Evolutionary conservation across 2,113 vertebrate genomes (phyloP), one percentile per base, ranked within the genome.

Genomic region (Panthera tigris): DNA sequence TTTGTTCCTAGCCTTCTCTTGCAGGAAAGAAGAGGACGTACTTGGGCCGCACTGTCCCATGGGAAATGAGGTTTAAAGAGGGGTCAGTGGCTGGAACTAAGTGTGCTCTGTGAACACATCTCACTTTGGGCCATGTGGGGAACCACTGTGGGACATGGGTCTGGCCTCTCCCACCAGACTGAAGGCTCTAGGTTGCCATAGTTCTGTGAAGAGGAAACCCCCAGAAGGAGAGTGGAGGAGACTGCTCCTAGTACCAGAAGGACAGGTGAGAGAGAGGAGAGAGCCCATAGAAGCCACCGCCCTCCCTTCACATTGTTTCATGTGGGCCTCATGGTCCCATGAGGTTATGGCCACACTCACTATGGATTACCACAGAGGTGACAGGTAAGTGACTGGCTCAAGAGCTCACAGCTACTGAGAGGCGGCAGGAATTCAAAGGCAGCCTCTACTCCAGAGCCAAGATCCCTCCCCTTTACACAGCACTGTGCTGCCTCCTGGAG

Each of bases 401-500:
- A 6, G 52, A 31, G 41, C 61, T 76, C 63, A 41, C 45, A 93
- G 89, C 29, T 21, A 7, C 27, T 25, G 36, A 48, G 31, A 71
- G 89, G 50, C 25, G 33, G 18, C 57, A 61, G n/a, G 13, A 23
- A 16, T 33, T 74, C 89, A 16, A 29, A 4, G n/a, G 50, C 41
- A 84, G 23, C 73, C 74, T 52, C 61, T 16, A 4, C 63, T 78
- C 82, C 45, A 31, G 73, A 80, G 80, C 33, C 21, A 6, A 0
- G 3, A 2, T 39, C 86, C n/a, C 7, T 68, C n/a, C 29, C 2
- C 87, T 68, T 45, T 29, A 31, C 50, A 12, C 4, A n/a, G 45
- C 88, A 9, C 48, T 29, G 0, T 74, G 90, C 97, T 91, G 93
- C 98, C 97, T 92, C 91, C 93, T 55, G 89, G 84, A 97, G 96